Percentiles rank a stretch among this genome's conserved stretches.
These are phyloP conservation scores for Indicator maculatus DNA, from an alignment of 2,113 vertebrate species.

Conservation along the genomic window DNA sequence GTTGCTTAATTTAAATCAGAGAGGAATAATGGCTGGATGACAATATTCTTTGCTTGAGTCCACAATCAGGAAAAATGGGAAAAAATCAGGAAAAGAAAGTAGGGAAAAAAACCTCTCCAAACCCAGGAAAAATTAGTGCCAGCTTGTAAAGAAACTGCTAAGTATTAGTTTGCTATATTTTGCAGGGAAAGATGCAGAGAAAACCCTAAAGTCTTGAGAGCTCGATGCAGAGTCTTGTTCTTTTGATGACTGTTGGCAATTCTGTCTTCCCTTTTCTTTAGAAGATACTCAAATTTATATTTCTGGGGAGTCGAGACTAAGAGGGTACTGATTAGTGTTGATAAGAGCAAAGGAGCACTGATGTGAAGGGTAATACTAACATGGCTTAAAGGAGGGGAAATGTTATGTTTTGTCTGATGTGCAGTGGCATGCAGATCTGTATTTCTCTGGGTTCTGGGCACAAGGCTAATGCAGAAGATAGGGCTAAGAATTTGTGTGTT, in stretches of 20 bases:
- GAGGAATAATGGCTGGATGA: neutral
- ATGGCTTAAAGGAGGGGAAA: neutral
- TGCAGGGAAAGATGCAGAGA: neutral
- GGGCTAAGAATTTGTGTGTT: neutral
- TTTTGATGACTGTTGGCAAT: neutral
- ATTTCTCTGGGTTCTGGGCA: conserved; percentile 1
- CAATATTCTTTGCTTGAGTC: neutral
- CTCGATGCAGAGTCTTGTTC: neutral
- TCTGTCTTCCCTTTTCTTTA: neutral
- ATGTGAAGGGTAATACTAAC: neutral
- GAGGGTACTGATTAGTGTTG: neutral
- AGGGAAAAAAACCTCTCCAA: too few species aligned
- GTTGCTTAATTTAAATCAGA: neutral
- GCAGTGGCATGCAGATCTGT: neutral
- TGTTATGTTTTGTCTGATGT: conserved; percentile 16
- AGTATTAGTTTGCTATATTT: neutral
- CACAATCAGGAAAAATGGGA: neutral
- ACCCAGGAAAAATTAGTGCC: neutral
- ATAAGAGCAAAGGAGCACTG: neutral
- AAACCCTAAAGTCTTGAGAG: neutral
- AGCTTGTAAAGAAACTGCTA: neutral
- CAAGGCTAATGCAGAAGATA: neutral
- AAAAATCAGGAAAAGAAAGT: neutral
- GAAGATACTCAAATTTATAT: neutral
- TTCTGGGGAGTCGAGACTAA: neutral